Base-by-base conservation (phyloP, 1,140 invertebrate species). In the Saxidomus purpurata region DNA sequence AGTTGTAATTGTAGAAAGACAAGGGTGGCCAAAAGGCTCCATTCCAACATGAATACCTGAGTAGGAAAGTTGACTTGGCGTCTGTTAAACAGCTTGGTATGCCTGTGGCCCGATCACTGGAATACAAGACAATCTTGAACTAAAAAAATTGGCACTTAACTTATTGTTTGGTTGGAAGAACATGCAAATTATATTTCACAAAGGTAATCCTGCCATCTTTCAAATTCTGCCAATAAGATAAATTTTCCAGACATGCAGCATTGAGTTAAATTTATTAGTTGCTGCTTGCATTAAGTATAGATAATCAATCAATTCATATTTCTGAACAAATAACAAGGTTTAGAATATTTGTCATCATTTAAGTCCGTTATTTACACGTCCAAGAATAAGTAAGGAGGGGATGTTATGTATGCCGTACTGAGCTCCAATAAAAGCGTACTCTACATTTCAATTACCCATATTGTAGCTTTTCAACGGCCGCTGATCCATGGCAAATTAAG, bases 281-380 rank as follows among this genome's bases (percentile, higher is more conserved):
- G 22, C 22, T 63, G 59, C 22, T 22, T 25, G 22, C 22, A 63
- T 31, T 63, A 31, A 8, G 59, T 31, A n/a, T 63, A 63, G 22
- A 63, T 8, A 25, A 25, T 22, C 59, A 25, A 63, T 31, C 22
- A 31, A 25, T 25, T 63, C 22, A 63, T 63, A 63, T 31, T 63
- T 63, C 22, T 74, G n/a, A 28, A 63, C n/a, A 63, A 63, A 63
- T 63, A n/a, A 63, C 19, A 28, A 63, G 11, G 59, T 43, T 43
- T 43, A 6, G 25, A 63, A 63, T 63, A 63, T 63, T 63, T 63
- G 59, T 63, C 59, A 63, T 63, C 19, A 28, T 63, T 63, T 28
- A 63, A 22, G 4, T 8, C 8, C 59, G 28, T 8, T 63, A 19
- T 63, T 63, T 63, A 28, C 59, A 28, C n/a, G n/a, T 22, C n/a